A percentile compares a stretch with the other conserved stretches of the same genome.
Evolutionary conservation across 2,113 vertebrate genomes (phyloP).

Genomic region (Ornithorhynchus anatinus): DNA sequence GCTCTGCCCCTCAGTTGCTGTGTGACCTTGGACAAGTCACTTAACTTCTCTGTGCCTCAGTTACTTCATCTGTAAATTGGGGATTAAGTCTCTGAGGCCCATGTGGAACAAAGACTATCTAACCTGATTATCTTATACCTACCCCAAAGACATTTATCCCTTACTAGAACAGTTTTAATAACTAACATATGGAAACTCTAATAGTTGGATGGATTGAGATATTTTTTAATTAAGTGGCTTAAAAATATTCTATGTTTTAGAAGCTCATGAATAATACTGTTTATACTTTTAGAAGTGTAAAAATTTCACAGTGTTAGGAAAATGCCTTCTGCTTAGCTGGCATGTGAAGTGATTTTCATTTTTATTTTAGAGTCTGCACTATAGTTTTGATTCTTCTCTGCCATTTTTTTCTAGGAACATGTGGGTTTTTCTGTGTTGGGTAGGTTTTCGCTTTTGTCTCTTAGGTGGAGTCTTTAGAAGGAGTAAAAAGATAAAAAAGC

Average conservation of each 20-base stretch:
- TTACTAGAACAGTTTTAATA: too few relatives aligned
- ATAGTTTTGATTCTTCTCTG: slow-evolving; percentile 12
- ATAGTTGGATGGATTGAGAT: background rate
- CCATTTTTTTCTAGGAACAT: background rate
- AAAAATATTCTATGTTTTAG: slow-evolving; percentile 26
- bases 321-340: slow-evolving; percentile 25
- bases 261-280: slow-evolving; percentile 33
- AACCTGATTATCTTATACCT: too few relatives aligned
- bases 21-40: too few relatives aligned
- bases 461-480: too few relatives aligned
- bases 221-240: slow-evolving; percentile 5
- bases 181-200: background rate
- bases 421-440: background rate
- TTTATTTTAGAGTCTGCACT: background rate
- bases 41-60: too few relatives aligned
- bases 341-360: slow-evolving; percentile 10
- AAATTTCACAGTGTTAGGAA: slow-evolving; percentile 32
- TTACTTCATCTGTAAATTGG: too few relatives aligned
- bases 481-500: too few relatives aligned
- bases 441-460: background rate
- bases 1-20: too few relatives aligned
- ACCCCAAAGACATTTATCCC: too few relatives aligned
- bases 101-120: too few relatives aligned
- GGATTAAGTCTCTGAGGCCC: too few relatives aligned
- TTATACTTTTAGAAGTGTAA: slow-evolving; percentile 39